Evolutionary conservation across 2,113 vertebrate genomes (phyloP), one percentile per base, ranked within the genome.

Genomic region (Ophiodon elongatus): DNA sequence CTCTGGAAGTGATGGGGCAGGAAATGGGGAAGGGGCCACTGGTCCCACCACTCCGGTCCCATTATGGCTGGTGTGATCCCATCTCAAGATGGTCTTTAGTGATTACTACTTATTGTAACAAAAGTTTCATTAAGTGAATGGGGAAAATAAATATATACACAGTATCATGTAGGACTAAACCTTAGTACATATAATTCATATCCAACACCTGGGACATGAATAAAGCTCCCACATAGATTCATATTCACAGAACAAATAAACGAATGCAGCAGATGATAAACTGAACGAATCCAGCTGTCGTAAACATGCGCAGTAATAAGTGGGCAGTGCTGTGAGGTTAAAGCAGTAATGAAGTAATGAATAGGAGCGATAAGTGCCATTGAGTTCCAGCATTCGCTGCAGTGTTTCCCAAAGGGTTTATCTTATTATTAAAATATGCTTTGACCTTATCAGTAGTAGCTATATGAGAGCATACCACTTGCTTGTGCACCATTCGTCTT

Each of bases 401-500:
- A 57, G 27, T 4, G 11, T 67, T 83, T 50, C 83, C 64, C 82
- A 45, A 76, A 70, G 68, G 70, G 27, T 54, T 77, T 21, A 23
- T 27, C 68, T 89, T 60, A 66, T 86, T 89, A 82, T 86, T 89
- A 82, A 75, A 87, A 29, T 54, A 35, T 70, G 33, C 81, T 41
- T 66, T 85, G 81, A 85, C 82, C 87, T 89, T 81, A 85, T 88
- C 76, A 74, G 23, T 33, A 43, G 33, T 33, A 43, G 19, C 35
- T 54, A 17, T 57, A 25, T 31, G 62, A 80, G 27, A 62, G n/a
- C 57, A 2, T 3, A 43, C 35, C 56, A 0, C 39, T 31, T 54
- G 59, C 41, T 80, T 80, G 47, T 50, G 64, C 8, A 25, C 35
- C 64, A 59, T 75, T 0, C 25, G 13, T 74, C 45, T 35, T 31